Base-by-base conservation (phyloP, 2,888 invertebrate genomes). In the Platerodrilus igneus region DNA sequence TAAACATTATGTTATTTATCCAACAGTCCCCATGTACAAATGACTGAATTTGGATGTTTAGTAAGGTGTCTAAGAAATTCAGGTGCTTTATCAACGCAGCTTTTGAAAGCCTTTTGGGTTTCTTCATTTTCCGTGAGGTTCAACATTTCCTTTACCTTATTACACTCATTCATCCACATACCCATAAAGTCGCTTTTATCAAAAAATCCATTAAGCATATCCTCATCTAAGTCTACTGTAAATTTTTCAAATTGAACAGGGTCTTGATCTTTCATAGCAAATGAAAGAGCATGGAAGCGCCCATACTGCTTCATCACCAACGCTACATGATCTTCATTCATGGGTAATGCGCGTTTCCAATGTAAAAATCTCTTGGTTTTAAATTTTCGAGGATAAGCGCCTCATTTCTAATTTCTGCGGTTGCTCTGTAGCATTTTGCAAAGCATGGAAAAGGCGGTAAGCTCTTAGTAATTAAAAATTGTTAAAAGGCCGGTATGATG, bases 251-350 rank as follows among this genome's bases (percentile, higher is more conserved):
- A 58, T 15, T 37, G 22, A 14, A 45, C 47, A 1, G 47, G 45
- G 7, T 51, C 26, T 32, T 52, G 47, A 26, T 53, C 47, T 23
- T 52, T 52, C 22, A 58, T 28, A 2, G 55, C 57, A 40, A 51
- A 57, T 0, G 57, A 58, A 13, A 58, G 37, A 1, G 55, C 50
- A 33, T 60, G 59, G 21, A 49, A 52, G 26, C 50, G 51, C 1
- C 50, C 61, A 15, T 58, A 53, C 15, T 56, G 52, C 13, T 44
- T 46, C 10, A 62, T 30, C 14, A 58, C 52, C 9, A 59, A 19
- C 15, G 40, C 43, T 1, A 58, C 40, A 32, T 61, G 61, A 9
- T 52, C 37, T 4, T 51, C 47, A 38, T 58, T 50, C 47, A 60
- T 48, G n/a, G 52, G 46, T 15, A 31, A 29, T 18, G 49, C 52